Evolutionary conservation across 2,113 vertebrate genomes (phyloP), one percentile per base, ranked within the genome.

Genomic region (Sapayoa aenigma): DNA sequence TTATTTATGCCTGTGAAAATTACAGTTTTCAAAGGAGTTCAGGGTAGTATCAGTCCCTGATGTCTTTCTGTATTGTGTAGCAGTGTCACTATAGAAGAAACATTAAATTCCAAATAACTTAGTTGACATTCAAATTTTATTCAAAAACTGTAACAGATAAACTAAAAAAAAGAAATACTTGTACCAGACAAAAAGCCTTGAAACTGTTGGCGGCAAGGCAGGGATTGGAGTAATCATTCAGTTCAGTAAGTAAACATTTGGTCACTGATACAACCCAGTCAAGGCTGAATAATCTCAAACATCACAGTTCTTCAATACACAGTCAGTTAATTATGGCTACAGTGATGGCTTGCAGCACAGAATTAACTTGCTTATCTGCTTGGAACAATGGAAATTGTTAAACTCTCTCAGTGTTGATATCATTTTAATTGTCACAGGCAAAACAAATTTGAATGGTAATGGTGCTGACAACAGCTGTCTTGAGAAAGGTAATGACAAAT

Each of bases 241-340:
- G 53, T 74, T 93, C 87, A 67, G 69, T 82, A 84, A 93, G 90
- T 96, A 96, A 97, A 96, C 92, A 89, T 92, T 94, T 96, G 69
- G 93, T 94, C 93, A 94, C 72, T 96, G 96, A 96, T 93, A 95
- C 81, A 95, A 84, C 23, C 69, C 92, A 94, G 96, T 84, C 72
- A 94, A 93, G 77, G 73, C 89, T 91, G 94, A 96, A 93, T 95
- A 90, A 96, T 95, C 96, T 91, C 91, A 96, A 89, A 95, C 78
- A 91, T 92, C 82, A 65, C 94, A 76, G 89, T 59, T 93, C 89
- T 81, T 71, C 90, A 90, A 62, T 93, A 95, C 82, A 87, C 59
- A 94, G 69, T 60, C 75, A 76, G 78, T 76, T 79, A 95, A 95
- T 96, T 91, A 88, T 89, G 89, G 78, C 84, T 80, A 35, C 83